These are phyloP conservation scores for Cyanocitta stelleri DNA, from an alignment of 2,113 vertebrate species.

Conservation along the genomic window DNA sequence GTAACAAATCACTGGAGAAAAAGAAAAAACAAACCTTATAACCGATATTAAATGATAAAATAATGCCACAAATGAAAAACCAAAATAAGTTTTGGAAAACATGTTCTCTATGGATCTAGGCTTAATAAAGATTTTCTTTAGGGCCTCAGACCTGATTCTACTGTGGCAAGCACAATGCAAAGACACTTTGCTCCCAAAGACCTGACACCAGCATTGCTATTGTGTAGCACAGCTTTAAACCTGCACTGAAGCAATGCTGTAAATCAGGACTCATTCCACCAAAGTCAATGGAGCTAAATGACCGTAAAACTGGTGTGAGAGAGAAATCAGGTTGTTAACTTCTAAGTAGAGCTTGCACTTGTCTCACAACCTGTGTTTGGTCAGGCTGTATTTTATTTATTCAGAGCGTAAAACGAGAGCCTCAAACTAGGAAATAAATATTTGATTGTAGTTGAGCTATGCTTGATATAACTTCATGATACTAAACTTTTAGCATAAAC, in stretches of 20 bases:
- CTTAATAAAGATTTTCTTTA: background rate
- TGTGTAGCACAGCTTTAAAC: background rate
- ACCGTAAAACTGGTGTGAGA: slow-evolving; percentile 6
- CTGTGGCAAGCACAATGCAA: background rate
- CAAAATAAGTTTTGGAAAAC: background rate
- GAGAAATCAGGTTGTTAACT: slow-evolving; percentile 16
- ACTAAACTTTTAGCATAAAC: background rate
- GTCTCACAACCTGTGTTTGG: background rate
- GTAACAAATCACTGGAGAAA: background rate
- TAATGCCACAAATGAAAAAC: background rate
- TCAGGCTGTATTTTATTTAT: background rate
- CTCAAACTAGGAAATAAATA: background rate
- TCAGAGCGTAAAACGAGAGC: background rate
- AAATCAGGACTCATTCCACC: slow-evolving; percentile 36
- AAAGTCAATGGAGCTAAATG: slow-evolving; percentile 23
- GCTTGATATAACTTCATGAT: background rate
- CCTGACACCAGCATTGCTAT: background rate
- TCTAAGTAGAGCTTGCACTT: background rate
- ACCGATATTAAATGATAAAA: background rate
- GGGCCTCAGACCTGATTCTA: background rate
- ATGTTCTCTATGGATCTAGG: background rate
- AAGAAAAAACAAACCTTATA: background rate
- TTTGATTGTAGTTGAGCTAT: background rate
- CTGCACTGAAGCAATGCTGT: background rate
- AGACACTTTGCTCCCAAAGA: background rate